Conservation (phyloP, 1,140 invertebrate genomes). For the Drosophila yakuba region DNA sequence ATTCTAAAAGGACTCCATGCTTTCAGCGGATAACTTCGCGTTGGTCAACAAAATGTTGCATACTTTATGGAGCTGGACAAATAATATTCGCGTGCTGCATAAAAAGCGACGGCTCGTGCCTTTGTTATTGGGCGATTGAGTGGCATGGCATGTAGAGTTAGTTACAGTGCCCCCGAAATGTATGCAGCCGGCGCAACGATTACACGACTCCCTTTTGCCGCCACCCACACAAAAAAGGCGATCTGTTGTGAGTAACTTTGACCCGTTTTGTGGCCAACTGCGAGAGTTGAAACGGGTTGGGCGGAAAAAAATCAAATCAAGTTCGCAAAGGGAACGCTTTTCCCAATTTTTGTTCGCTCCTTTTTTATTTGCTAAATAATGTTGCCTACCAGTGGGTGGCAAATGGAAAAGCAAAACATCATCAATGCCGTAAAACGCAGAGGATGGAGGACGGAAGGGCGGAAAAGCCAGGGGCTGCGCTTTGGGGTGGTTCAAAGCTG, state of each 20-base stretch:
- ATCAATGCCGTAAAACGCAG: slow-evolving; percentile 44
- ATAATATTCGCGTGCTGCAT: slow-evolving; percentile 59
- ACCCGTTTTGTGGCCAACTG: slow-evolving; percentile 56
- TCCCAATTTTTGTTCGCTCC: slow-evolving; percentile 11
- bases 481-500: slow-evolving; percentile 9
- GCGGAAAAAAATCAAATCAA: slow-evolving; percentile 43
- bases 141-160: slow-evolving; percentile 56
- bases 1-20: neutral
- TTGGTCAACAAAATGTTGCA: slow-evolving; percentile 61
- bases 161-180: slow-evolving; percentile 49
- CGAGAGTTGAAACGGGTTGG: slow-evolving; percentile 14
- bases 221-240: slow-evolving; percentile 9
- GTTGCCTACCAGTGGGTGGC: slow-evolving; percentile 38
- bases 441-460: neutral
- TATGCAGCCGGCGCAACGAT: slow-evolving; percentile 37
- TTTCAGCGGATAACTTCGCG: slow-evolving; percentile 9
- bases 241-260: slow-evolving; percentile 52
- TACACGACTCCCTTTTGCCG: slow-evolving; percentile 9
- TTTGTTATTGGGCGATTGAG: slow-evolving; percentile 49
- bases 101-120: slow-evolving; percentile 28
- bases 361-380: slow-evolving; percentile 50
- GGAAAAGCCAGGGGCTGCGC: slow-evolving; percentile 1
- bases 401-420: slow-evolving; percentile 55
- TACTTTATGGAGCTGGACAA: slow-evolving; percentile 50
- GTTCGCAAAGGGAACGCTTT: slow-evolving; percentile 10